Conservation (phyloP, 2,888 invertebrate species). For the Agrotis puta region DNA sequence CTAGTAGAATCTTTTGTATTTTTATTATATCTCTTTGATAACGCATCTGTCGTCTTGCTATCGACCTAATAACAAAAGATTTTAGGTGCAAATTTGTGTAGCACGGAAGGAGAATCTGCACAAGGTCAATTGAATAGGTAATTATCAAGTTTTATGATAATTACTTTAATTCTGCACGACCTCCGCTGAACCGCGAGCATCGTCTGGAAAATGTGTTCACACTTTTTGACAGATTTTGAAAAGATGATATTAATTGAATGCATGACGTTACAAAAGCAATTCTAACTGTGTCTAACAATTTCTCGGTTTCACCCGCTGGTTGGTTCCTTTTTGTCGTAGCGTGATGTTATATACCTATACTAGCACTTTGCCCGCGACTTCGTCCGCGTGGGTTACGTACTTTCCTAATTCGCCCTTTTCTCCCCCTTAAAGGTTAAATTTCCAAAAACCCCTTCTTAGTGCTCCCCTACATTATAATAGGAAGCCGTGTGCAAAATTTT, state of each 20-base stretch:
- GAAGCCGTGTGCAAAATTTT: too few relatives aligned
- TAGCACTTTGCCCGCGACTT: too few relatives aligned
- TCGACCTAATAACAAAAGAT: constrained; percentile 45
- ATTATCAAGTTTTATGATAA: constrained; percentile 80
- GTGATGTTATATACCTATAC: too few relatives aligned
- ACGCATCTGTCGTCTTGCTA: constrained; percentile 48
- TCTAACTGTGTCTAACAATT: constrained; percentile 9
- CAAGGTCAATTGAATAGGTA: constrained; percentile 73
- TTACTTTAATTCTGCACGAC: constrained; percentile 70
- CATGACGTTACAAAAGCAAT: constrained; percentile 27
- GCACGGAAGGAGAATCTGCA: constrained; percentile 56
- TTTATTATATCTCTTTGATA: constrained; percentile 72
- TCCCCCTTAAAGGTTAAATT: too few relatives aligned
- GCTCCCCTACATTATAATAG: too few relatives aligned
- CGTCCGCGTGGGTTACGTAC: too few relatives aligned
- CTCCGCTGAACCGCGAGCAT: constrained; percentile 64
- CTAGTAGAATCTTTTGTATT: constrained; percentile 66
- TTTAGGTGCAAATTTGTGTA: constrained; percentile 59
- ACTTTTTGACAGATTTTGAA: constrained; percentile 15
- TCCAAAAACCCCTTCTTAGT: too few relatives aligned
- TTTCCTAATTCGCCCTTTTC: too few relatives aligned
- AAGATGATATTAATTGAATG: constrained; percentile 15
- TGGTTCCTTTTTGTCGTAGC: too few relatives aligned
- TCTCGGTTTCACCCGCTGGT: too few relatives aligned
- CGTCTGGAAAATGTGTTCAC: constrained; percentile 57